phyloP scores from a whole-genome alignment of 2,113 vertebrate genomes.

The Taxidea taxus region DNA sequence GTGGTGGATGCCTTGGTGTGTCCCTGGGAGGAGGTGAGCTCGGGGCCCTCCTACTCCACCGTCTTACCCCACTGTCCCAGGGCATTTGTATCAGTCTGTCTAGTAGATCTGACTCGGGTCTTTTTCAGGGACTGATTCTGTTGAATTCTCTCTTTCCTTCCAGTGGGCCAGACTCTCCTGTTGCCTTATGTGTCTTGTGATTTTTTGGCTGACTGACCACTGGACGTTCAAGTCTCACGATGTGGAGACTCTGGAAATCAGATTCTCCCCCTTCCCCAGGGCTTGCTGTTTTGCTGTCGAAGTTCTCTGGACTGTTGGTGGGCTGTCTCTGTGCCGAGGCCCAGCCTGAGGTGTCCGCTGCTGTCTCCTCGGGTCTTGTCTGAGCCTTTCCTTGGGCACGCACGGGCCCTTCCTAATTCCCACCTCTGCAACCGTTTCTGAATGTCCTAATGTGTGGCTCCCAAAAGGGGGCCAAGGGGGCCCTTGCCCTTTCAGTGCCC shows the following conservation, averaged over 20 bases:
- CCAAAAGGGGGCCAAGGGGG: neutral
- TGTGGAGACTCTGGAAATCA: neutral
- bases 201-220: neutral
- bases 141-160: neutral
- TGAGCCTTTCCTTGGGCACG: neutral
- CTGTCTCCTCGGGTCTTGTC: neutral
- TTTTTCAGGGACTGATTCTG: neutral
- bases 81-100: neutral
- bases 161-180: neutral
- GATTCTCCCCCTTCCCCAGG: neutral
- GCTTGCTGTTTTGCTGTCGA: neutral
- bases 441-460: neutral
- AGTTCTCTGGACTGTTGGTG: neutral
- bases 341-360: neutral
- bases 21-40: neutral
- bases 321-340: neutral
- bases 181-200: neutral
- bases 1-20: neutral
- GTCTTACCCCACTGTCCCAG: neutral
- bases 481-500: neutral
- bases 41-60: neutral
- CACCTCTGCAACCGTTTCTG: neutral
- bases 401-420: neutral
- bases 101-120: neutral
- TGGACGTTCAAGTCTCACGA: neutral